Base-by-base conservation (phyloP, 2,113 vertebrate species). In the Aptenodytes forsteri region DNA sequence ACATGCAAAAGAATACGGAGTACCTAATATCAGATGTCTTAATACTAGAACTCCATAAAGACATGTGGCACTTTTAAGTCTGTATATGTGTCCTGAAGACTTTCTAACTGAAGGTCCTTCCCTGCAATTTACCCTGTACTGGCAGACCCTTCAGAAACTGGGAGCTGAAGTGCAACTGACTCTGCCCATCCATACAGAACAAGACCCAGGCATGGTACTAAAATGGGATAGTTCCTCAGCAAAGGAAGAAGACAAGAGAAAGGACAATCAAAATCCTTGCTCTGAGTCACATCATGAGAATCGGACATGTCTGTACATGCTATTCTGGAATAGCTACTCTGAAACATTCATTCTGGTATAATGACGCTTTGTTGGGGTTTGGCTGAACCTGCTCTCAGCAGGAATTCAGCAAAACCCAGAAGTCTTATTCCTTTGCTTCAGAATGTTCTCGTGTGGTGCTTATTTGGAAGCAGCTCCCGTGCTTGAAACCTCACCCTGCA, bases 111-210 rank as follows among this genome's bases (percentile, higher is more conserved):
- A 50, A 81, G 42, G 23, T 64, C 30, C 10, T 79, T 82, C 40
- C 23, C 29, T 89, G 44, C 46, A 13, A 9, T 78, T 79, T 40
- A 56, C 54, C 3, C 20, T 0, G 0, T 69, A 21, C 21, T 72
- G 34, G 50, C 49, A 36, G 25, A 73, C 36, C 55, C 47, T 65
- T 83, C 47, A 65, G 61, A 91, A 91, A 36, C 8, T 40, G 30
- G 40, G 34, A 83, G 40, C 66, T 92, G 47, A 69, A 80, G 32
- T 46, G 29, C 61, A 72, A 3, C 34, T 50, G 44, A 3, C 50
- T 16, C 30, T 90, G 38, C 26, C 56, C 56, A 21, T 20, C 20
- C 0, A 0, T 65, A 26, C 4, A 77, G 71, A 77, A 8, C 16
- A 83, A 92, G 71, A 52, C 65, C 13, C 5, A 44, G 64, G 21